Base-by-base conservation (phyloP, 2,888 invertebrate genomes). In the Pyrocoelia pectoralis region DNA sequence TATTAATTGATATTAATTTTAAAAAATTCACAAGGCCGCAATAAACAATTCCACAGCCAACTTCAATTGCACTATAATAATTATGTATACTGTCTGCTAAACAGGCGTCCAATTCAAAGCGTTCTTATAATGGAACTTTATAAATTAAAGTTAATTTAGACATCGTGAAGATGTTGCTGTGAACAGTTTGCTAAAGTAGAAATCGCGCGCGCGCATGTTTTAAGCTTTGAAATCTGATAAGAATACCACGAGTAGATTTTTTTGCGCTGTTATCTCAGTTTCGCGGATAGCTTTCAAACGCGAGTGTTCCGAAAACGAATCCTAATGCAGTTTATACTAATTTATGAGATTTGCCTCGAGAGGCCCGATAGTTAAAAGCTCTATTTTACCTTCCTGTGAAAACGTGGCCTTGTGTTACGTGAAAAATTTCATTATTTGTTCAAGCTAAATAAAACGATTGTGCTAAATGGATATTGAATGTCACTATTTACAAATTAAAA, bases 401-500 rank as follows among this genome's bases (percentile, higher is more conserved):
- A 53, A 65, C 49, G 53, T 57, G 65, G 51, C 52, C 61, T 61
- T 61, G 61, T 55, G 61, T 51, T 61, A 18, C 24, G 33, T 49
- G 52, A 54, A 65, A 54, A 53, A 48, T 48, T 29, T 38, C 41
- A 59, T 24, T 54, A 58, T 65, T 65, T 58, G 57, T 51, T 61
- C 58, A 57, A 41, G 12, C 53, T 54, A 57, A 46, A 67, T 67
- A 67, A 68, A 67, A 64, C 60, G 66, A 64, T 71, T 73, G 77
- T 77, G 76, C 76, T 80, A 80, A 79, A 81, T 81, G 81, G 81
- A 81, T 80, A 78, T 79, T 80, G 80, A 79, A 74, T 79, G 76
- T 71, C 73, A 74, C 62, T 75, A 74, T 72, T 74, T 79, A 68
- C 77, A 77, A 73, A 69, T 75, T 78, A 81, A 89, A 81, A 90